These are phyloP conservation scores for Neodontobutis hainanensis DNA, from an alignment of 2,113 vertebrate genomes.

Conservation along the genomic window DNA sequence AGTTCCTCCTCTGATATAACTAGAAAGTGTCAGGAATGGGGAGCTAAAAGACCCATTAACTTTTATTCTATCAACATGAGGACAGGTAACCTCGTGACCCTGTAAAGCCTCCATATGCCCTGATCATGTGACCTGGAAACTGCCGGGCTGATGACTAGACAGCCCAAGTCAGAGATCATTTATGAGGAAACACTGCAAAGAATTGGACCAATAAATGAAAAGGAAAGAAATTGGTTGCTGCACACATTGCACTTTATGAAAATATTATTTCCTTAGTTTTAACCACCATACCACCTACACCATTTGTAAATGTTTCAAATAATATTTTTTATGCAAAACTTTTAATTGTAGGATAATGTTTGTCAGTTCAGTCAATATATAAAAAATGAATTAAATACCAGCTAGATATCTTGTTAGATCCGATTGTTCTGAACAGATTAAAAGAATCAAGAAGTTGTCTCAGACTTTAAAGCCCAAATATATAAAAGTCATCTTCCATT, in stretches of 20 bases:
- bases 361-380: too few relatives aligned
- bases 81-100: constrained; percentile 60
- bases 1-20: constrained; percentile 66
- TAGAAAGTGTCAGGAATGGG: constrained; percentile 45
- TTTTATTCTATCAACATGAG: constrained; percentile 61
- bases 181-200: constrained; percentile 7
- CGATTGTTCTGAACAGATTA: too few relatives aligned
- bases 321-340: too few relatives aligned
- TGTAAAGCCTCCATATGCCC: constrained; percentile 36
- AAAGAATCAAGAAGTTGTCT: too few relatives aligned
- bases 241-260: not conserved
- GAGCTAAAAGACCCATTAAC: constrained; percentile 68
- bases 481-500: too few relatives aligned
- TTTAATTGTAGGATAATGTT: too few relatives aligned
- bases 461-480: too few relatives aligned
- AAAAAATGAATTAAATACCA: too few relatives aligned
- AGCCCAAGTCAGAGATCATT: constrained; percentile 34
- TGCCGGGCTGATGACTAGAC: constrained; percentile 50
- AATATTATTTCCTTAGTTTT: too few relatives aligned
- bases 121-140: constrained; percentile 53
- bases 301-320: too few relatives aligned
- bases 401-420: too few relatives aligned
- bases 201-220: constrained; percentile 9
- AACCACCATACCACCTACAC: too few relatives aligned
- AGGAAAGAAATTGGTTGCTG: constrained; percentile 14